Percentiles rank a stretch among this genome's conserved stretches.
Evolutionary conservation across 2,113 vertebrate species (phyloP).

Genomic region (Onychostruthus taczanowskii): DNA sequence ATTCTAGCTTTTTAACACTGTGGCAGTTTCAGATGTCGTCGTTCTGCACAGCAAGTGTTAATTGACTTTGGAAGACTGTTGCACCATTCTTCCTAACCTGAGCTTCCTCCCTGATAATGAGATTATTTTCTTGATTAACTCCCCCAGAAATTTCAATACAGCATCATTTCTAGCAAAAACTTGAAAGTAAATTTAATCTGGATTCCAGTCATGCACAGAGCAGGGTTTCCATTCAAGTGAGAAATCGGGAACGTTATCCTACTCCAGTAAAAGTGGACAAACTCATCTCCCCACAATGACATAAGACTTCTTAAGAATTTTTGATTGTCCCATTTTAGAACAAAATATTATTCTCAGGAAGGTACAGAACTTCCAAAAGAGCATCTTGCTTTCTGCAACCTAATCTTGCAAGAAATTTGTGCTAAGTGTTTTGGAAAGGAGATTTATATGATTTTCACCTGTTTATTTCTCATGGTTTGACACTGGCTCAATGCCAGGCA

Average conservation of each 20-base stretch:
- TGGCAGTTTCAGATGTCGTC: not conserved
- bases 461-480: not conserved
- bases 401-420: not conserved
- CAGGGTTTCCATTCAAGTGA: not conserved
- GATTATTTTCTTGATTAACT: conserved; percentile 39
- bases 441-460: not conserved
- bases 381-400: not conserved
- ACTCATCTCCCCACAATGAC: not conserved
- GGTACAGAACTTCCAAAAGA: not conserved
- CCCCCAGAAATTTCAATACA: not conserved
- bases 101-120: conserved; percentile 15
- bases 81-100: not conserved
- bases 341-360: not conserved
- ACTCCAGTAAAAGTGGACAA: not conserved
- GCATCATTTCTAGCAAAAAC: not conserved
- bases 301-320: not conserved
- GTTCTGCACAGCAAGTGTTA: not conserved
- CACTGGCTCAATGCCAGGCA: not conserved
- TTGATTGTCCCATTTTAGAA: not conserved
- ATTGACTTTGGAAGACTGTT: not conserved
- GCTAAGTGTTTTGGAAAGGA: not conserved
- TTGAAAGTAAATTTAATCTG: not conserved
- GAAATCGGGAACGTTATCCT: not conserved
- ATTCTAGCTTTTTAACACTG: not conserved
- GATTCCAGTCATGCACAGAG: not conserved